Conservation (phyloP, 35 echinoderm and acorn worm genomes). For the Apostichopus japonicus region DNA sequence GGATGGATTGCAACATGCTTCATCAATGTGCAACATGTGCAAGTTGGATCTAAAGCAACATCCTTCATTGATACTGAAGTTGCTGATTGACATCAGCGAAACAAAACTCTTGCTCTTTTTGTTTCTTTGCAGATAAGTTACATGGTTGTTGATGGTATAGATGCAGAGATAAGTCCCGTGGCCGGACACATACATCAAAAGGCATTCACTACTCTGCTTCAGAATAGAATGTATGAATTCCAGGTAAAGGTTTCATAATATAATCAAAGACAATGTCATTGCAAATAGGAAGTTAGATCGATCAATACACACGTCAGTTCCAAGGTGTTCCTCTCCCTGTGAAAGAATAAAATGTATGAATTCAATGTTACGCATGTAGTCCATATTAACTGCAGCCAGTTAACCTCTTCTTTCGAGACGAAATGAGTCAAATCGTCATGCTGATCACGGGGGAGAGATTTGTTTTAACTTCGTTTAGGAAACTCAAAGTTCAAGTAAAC, state of each 20-base stretch:
- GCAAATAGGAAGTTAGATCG: neutral
- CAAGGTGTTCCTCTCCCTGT: neutral
- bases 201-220: neutral
- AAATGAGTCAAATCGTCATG: neutral
- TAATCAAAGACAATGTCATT: neutral
- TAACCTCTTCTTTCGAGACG: too few relatives aligned
- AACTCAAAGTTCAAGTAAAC: neutral
- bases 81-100: too few relatives aligned
- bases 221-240: neutral
- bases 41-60: too few relatives aligned
- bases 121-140: neutral
- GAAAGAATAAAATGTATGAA: too few relatives aligned
- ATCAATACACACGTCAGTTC: neutral
- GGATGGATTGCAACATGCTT: too few relatives aligned
- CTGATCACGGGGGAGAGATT: neutral
- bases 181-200: neutral
- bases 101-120: neutral
- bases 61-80: too few relatives aligned
- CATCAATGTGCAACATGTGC: too few relatives aligned
- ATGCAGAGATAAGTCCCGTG: neutral
- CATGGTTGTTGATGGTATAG: neutral
- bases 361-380: too few relatives aligned
- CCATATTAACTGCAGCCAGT: too few relatives aligned
- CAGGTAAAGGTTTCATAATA: neutral
- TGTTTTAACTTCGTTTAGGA: neutral